phyloP scores from a whole-genome alignment of 2,888 invertebrate genomes.

The Dryococelus australis region DNA sequence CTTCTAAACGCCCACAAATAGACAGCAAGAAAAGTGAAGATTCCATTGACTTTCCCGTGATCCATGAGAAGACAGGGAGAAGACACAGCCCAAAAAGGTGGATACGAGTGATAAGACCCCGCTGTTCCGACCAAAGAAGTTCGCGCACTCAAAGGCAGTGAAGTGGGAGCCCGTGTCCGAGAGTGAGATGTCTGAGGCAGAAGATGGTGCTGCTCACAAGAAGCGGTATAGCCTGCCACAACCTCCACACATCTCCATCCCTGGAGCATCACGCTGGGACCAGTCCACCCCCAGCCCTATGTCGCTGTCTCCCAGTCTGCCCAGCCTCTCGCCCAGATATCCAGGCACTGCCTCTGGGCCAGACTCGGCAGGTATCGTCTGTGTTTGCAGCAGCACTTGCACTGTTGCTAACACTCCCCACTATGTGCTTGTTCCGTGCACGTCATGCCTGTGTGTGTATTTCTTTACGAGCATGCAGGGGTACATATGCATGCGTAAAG shows the following conservation, averaged over 20 bases:
- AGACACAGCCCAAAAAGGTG: conserved; percentile 43
- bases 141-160: conserved; percentile 59
- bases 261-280: conserved; percentile 52
- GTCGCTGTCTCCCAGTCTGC: conserved; percentile 67
- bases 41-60: conserved; percentile 72
- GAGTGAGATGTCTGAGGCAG: conserved; percentile 68
- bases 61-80: conserved; percentile 66
- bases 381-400: background rate
- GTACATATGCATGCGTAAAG: background rate
- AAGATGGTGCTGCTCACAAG: conserved; percentile 54
- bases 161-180: conserved; percentile 71
- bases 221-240: conserved; percentile 60
- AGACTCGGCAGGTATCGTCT: conserved; percentile 49
- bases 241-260: conserved; percentile 50
- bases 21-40: conserved; percentile 63
- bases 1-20: conserved; percentile 34
- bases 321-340: conserved; percentile 65
- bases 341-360: conserved; percentile 50
- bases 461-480: background rate
- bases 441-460: conserved; percentile 22
- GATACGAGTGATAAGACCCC: conserved; percentile 48
- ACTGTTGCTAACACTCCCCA: background rate
- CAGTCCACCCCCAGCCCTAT: conserved; percentile 64
- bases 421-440: background rate
- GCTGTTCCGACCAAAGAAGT: conserved; percentile 59